phyloP scores from a whole-genome alignment of 2,888 invertebrate genomes.

The Podotricha telesiphe region DNA sequence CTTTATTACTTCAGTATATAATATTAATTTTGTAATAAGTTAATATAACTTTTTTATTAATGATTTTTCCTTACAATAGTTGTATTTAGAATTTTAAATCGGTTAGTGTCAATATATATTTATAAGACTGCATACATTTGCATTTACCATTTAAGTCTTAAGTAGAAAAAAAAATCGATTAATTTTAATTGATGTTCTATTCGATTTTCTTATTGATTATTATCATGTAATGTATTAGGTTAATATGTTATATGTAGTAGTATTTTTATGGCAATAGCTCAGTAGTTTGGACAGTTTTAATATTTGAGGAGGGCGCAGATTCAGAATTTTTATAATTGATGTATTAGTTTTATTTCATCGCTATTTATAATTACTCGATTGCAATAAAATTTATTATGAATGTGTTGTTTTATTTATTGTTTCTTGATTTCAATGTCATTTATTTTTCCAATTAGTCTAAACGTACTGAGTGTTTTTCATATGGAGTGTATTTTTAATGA shows the following conservation, averaged over 20 bases:
- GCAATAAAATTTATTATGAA: constrained; percentile 16
- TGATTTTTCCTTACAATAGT: background rate
- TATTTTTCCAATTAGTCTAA: no score
- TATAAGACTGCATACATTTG: constrained; percentile 46
- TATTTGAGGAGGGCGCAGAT: no score
- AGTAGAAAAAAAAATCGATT: constrained; percentile 1
- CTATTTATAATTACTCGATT: constrained; percentile 9
- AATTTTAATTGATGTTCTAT: background rate
- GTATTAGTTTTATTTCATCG: constrained; percentile 3
- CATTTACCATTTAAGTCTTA: constrained; percentile 39
- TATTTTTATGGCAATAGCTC: no score
- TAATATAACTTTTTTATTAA: background rate
- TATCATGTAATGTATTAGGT: constrained; percentile 2
- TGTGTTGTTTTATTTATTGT: background rate
- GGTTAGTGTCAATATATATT: no score
- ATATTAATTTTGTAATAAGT: background rate
- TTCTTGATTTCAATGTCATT: no score
- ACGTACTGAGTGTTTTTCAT: no score
- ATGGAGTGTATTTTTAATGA: no score
- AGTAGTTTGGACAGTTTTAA: no score
- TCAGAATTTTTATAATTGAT: background rate
- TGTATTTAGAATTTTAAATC: background rate
- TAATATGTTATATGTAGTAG: constrained; percentile 6
- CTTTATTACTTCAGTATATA: constrained; percentile 15
- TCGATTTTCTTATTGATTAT: no score